Evolutionary conservation across 2,888 invertebrate genomes (phyloP).

Genomic region (Bimastos eiseni): DNA sequence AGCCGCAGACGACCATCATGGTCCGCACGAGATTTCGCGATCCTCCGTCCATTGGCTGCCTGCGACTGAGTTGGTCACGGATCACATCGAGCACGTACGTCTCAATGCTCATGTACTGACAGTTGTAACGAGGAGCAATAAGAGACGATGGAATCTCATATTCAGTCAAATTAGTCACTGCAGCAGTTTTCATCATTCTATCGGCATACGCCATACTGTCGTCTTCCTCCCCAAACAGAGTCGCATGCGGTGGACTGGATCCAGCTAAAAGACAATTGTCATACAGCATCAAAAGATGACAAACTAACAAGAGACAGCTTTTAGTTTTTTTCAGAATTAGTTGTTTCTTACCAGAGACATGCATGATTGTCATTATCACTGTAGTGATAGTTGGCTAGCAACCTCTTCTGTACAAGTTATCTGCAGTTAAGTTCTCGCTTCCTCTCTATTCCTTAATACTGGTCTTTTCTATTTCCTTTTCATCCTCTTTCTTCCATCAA

Average conservation of each 20-base stretch:
- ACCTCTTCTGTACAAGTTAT: not conserved
- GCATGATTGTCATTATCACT: not conserved
- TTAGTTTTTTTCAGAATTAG: not conserved
- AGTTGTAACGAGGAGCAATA: conserved; percentile 22
- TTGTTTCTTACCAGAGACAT: not conserved
- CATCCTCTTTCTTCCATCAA: not conserved
- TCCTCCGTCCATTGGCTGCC: conserved; percentile 77
- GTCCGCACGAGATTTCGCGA: conserved; percentile 85
- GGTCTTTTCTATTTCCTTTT: not conserved
- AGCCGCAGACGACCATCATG: conserved; percentile 81
- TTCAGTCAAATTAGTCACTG: not conserved
- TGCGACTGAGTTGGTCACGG: conserved; percentile 81
- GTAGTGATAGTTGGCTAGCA: too few species aligned
- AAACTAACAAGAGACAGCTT: not conserved
- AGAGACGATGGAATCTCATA: not conserved
- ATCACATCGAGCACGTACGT: conserved; percentile 82
- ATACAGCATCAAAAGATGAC: not conserved
- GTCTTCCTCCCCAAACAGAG: conserved; percentile 21
- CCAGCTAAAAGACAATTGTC: not conserved
- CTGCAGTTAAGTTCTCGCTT: not conserved
- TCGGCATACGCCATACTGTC: not conserved
- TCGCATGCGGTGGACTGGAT: conserved; percentile 1
- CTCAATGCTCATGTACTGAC: conserved; percentile 67
- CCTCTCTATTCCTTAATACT: not conserved
- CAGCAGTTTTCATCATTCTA: not conserved